Conservation (phyloP, 1,140 invertebrate genomes). For the Tetragonula clypearis region DNA sequence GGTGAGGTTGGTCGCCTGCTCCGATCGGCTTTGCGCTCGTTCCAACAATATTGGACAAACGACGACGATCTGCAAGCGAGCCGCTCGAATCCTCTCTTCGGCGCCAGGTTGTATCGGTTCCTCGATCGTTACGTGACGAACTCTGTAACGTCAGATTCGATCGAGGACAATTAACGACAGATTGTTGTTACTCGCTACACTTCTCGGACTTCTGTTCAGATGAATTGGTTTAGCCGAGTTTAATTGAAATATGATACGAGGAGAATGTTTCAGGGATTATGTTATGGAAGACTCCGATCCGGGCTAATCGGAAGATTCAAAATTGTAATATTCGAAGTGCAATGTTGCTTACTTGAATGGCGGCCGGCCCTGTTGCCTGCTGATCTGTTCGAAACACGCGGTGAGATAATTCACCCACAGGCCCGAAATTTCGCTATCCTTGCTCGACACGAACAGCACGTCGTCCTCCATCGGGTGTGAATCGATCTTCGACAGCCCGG, state of each 20-base stretch:
- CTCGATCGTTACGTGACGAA: constrained; percentile 88
- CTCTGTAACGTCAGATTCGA: constrained; percentile 79
- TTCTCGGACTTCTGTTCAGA: too few relatives aligned
- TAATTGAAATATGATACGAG: too few relatives aligned
- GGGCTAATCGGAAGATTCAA: too few relatives aligned
- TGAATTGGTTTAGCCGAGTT: too few relatives aligned
- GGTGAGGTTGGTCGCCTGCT: constrained; percentile 82
- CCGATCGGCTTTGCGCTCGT: constrained; percentile 82
- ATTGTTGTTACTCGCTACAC: too few relatives aligned
- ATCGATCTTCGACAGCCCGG: constrained; percentile 59
- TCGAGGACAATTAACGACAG: not conserved
- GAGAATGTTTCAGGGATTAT: too few relatives aligned
- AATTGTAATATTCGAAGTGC: too few relatives aligned
- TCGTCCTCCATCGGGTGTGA: constrained; percentile 83
- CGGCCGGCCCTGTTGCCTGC: constrained; percentile 87
- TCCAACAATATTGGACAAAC: constrained; percentile 88
- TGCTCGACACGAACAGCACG: constrained; percentile 89
- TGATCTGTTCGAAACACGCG: constrained; percentile 91
- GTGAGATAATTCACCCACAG: constrained; percentile 91
- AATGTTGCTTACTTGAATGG: constrained; percentile 85
- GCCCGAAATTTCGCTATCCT: constrained; percentile 87
- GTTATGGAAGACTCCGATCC: too few relatives aligned
- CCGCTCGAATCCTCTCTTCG: constrained; percentile 84
- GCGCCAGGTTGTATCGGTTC: constrained; percentile 84
- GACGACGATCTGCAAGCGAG: constrained; percentile 90